phyloP scores from a whole-genome alignment of 2,797 vertebrate species.

The Pagetopsis macropterus region DNA sequence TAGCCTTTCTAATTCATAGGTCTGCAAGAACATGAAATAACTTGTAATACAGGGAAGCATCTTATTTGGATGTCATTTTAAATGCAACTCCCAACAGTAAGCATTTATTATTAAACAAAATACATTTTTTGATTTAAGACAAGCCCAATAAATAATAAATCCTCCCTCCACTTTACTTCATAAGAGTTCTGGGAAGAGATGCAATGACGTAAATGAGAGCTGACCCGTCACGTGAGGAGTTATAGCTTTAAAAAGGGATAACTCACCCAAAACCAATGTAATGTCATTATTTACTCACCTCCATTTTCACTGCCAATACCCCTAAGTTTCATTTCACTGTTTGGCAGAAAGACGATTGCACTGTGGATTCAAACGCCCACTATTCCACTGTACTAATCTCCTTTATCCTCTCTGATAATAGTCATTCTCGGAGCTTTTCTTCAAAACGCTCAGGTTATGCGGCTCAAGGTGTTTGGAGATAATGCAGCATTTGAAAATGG shows the following conservation, averaged over 20 bases:
- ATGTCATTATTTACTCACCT: conserved; percentile 7
- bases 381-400: conserved; percentile 4
- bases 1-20: conserved; percentile 24
- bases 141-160: conserved; percentile 41
- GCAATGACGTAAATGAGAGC: conserved; percentile 21
- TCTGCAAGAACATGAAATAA: conserved; percentile 19
- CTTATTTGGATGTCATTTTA: conserved; percentile 19
- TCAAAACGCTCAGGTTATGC: conserved; percentile 9
- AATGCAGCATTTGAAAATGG: conserved; percentile 39
- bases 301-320: neutral
- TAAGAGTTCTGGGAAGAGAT: conserved; percentile 7
- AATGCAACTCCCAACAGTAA: conserved; percentile 21
- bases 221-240: conserved; percentile 27
- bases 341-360: neutral
- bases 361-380: conserved; percentile 9
- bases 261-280: conserved; percentile 7
- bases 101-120: conserved; percentile 39
- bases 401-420: conserved; percentile 21
- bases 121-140: conserved; percentile 29
- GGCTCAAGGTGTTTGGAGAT: conserved; percentile 18
- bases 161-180: conserved; percentile 5
- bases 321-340: conserved; percentile 4
- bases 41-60: conserved; percentile 25
- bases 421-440: neutral
- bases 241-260: conserved; percentile 30